phyloP scores from a whole-genome alignment of 2,113 vertebrate genomes.

The Gavia stellata region DNA sequence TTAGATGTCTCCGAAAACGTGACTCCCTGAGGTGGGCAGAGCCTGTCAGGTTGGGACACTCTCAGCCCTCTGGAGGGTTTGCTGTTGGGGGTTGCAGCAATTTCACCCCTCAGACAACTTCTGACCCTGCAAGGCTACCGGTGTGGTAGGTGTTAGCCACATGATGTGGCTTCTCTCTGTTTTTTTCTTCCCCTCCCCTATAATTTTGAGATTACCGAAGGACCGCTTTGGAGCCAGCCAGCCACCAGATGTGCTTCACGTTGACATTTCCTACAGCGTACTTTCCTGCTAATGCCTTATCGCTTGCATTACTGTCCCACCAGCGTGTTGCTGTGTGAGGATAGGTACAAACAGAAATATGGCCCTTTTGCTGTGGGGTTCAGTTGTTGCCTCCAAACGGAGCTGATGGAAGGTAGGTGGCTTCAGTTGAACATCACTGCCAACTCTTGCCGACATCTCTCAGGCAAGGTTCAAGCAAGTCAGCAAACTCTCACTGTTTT shows the following conservation, averaged over 20 bases:
- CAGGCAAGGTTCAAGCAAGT: neutral
- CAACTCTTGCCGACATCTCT: neutral
- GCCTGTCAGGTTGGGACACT: neutral
- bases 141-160: neutral
- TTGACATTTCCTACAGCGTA: neutral
- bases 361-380: neutral
- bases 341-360: neutral
- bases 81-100: neutral
- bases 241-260: neutral
- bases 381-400: neutral
- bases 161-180: neutral
- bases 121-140: neutral
- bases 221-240: neutral
- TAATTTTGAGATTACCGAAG: neutral
- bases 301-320: neutral
- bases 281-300: neutral
- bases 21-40: neutral
- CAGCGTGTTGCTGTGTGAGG: neutral
- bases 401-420: neutral
- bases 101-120: neutral
- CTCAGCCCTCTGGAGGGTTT: neutral
- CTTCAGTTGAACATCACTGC: neutral
- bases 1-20: fast-evolving
- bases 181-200: neutral
- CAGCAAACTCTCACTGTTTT: neutral